Conservation (phyloP, 2,797 vertebrate genomes). For the Podarcis siculus region DNA sequence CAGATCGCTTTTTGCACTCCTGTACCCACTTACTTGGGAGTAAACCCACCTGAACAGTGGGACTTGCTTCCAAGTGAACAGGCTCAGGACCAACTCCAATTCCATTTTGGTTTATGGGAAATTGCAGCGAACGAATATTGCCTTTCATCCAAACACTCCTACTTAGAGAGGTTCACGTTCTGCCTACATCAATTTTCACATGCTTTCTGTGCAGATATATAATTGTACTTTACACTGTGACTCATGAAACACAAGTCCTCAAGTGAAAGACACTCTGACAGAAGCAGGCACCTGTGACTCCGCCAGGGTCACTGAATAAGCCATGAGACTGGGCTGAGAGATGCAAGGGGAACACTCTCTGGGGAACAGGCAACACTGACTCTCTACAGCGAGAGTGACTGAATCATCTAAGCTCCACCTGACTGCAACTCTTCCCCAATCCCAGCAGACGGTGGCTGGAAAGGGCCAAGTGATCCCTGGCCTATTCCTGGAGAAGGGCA, state of each 20-base stretch:
- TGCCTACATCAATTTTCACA: not conserved
- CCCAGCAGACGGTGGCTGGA: not conserved
- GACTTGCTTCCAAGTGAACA: too few species aligned
- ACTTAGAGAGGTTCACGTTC: not conserved
- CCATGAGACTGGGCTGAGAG: not conserved
- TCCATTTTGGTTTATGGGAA: not conserved
- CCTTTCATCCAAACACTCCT: not conserved
- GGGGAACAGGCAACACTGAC: not conserved
- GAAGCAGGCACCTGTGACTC: not conserved
- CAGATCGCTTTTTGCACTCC: not conserved
- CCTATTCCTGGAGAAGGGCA: not conserved
- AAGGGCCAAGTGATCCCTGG: not conserved
- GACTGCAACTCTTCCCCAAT: not conserved
- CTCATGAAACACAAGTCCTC: not conserved
- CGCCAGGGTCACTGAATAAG: not conserved
- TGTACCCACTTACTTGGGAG: not conserved
- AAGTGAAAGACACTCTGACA: not conserved
- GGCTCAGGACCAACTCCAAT: not conserved
- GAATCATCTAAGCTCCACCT: not conserved
- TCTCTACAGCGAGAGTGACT: not conserved
- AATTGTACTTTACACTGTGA: not conserved
- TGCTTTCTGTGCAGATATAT: too few species aligned
- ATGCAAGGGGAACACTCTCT: not conserved
- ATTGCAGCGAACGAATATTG: not conserved
- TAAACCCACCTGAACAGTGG: too few species aligned